These are phyloP conservation scores for Torymus auratus DNA, from an alignment of 2,888 invertebrate genomes.

Conservation along the genomic window DNA sequence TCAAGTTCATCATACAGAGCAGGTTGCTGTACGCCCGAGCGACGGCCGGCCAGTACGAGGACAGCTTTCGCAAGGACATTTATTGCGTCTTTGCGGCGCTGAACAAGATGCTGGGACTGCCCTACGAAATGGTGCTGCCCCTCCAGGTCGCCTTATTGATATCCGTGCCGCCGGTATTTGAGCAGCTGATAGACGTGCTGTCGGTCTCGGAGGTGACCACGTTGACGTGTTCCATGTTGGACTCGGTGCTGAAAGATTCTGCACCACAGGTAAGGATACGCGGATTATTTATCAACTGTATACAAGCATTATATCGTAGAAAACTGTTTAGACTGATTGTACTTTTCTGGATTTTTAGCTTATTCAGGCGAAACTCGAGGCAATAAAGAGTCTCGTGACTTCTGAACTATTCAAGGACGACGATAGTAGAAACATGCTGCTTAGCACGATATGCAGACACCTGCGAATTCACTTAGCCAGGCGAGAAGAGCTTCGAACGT, in stretches of 20 bases:
- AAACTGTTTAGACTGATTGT: neutral
- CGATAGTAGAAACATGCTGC: constrained; percentile 89
- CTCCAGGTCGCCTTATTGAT: constrained; percentile 90
- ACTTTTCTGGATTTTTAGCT: constrained; percentile 76
- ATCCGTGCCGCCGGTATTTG: constrained; percentile 90
- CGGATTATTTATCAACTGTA: no score
- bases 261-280: constrained; percentile 77
- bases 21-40: constrained; percentile 89
- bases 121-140: constrained; percentile 85
- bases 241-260: constrained; percentile 84
- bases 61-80: constrained; percentile 89
- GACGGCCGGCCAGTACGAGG: constrained; percentile 92
- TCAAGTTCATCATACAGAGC: constrained; percentile 94
- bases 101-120: constrained; percentile 85
- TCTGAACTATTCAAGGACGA: constrained; percentile 86
- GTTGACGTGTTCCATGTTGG: constrained; percentile 88
- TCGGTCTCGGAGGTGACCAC: constrained; percentile 88
- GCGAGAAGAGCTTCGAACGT: constrained; percentile 88
- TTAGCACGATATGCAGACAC: constrained; percentile 91
- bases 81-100: constrained; percentile 88
- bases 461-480: constrained; percentile 88
- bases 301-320: neutral
- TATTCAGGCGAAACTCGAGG: constrained; percentile 88
- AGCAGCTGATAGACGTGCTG: constrained; percentile 86
- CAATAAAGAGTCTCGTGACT: constrained; percentile 88